Base-by-base conservation (phyloP, 2,888 invertebrate species). In the Agrilus biguttatus region DNA sequence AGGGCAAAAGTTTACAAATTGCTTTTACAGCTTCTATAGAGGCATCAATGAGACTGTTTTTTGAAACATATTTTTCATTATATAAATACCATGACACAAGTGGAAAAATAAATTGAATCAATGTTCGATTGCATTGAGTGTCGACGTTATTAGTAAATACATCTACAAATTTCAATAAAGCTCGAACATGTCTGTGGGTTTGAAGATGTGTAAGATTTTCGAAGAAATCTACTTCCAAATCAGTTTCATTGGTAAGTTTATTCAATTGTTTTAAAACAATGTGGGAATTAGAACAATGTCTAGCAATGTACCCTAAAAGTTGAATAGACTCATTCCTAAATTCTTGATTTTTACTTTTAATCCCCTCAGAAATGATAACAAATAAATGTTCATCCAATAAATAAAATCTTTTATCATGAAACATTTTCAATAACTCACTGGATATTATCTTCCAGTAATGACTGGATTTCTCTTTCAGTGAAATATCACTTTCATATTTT, bases 161-260 rank as follows among this genome's bases (percentile, higher is more conserved):
- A 49, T 75, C 74, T 46, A 77, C 78, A 57, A 88, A 83, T 55
- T 83, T 84, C 13, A 82, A 63, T 37, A 96, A 61, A 0, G 92
- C 95, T 55, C 88, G 75, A 0, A 84, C 83, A 57, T 88, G 81
- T 46, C 92, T 75, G 60, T 93, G 90, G 43, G 82, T 68, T 70
- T 96, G 87, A 37, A 89, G 65, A 67, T 97, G 95, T 21, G 78
- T 77, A 57, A 93, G 78, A 60, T 95, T 96, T 57, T 90, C 88
- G 60, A 93, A 96, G 72, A 97, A 93, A 65, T 97, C 95, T 0
- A 85, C 81, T 63, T 96, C 93, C 8, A 73, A 62, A 60, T 96
- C 91, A 38, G 64, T 67, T 61, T 78, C 73, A 56, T 82, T 81
- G 0, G 77, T 71, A 32, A 86, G 66, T 33, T 71, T 65, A n/a